Evolutionary conservation across 2,797 vertebrate genomes (phyloP), one percentile per base, ranked within the genome.

Genomic region (Huso huso): DNA sequence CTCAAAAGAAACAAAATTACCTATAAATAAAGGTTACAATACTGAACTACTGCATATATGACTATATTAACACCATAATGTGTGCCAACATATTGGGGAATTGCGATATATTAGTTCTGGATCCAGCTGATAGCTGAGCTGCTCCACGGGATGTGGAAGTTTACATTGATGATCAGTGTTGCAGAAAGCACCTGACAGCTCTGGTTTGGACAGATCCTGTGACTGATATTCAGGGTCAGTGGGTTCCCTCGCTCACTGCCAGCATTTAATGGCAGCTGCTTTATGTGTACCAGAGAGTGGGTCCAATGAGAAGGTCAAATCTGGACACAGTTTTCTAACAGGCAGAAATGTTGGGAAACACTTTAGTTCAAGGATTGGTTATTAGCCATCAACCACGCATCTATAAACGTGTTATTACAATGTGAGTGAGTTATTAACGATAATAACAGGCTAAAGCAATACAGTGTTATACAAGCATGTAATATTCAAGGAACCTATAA

Each of bases 251-350:
- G 11, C 1, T 66, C 23, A 37, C 23, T 62, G 6, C 2, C 66
- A 51, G 48, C 8, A 61, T 64, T 72, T 59, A 65, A 65, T 60
- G 37, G 48, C 64, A 18, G 23, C 12, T 2, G 13, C 64, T 37
- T 9, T 66, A 62, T 68, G 66, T 66, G 48, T 70, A 64, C 62
- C 10, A 7, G 51, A 58, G 67, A 62, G 48, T 77, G 23, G 23
- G 2, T 37, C 23, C 4, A 37, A 3, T 37, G 23, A 37, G 23
- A 37, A 37, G 23, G 23, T 61, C 48, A 76, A 60, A 58, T 53
- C 68, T 66, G 48, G 68, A 65, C 62, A 9, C 6, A 50, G 61
- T 37, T 77, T 76, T 83, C 66, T 78, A 81, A 77, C 75, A 13
- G 10, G 55, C 12, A 12, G 12, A 11, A 58, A 58, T 6, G 11